Evolutionary conservation across 2,113 vertebrate genomes (phyloP).

Genomic region (Rutilus rutilus): DNA sequence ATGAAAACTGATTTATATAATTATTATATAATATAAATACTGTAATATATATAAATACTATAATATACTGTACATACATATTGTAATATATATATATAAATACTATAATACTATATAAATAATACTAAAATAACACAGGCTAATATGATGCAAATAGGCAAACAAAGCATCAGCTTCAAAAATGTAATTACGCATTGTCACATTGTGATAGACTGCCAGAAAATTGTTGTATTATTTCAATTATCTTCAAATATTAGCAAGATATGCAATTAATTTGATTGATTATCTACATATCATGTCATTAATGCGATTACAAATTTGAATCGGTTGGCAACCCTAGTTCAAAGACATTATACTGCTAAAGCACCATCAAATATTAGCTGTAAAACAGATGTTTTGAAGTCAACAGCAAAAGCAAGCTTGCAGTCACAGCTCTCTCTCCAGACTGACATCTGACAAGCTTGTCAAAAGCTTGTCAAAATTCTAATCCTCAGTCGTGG

Average conservation of each 20-base stretch:
- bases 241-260: background rate
- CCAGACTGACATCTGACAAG: conserved; percentile 54
- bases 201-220: too few relatives aligned
- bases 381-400: conserved; percentile 20
- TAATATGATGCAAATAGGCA: background rate
- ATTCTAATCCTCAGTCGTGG: conserved; percentile 56
- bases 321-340: background rate
- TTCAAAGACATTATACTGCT: background rate
- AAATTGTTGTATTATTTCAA: too few relatives aligned
- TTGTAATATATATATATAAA: background rate
- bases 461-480: conserved; percentile 46
- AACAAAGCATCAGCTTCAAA: background rate
- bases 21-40: background rate
- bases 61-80: too few relatives aligned
- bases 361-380: background rate
- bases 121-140: background rate
- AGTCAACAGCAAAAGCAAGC: conserved; percentile 11
- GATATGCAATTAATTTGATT: background rate
- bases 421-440: background rate
- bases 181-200: too few relatives aligned
- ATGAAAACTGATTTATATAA: background rate
- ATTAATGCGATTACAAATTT: background rate
- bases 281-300: too few relatives aligned
- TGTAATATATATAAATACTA: background rate
- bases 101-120: background rate